Evolutionary conservation across 2,797 vertebrate genomes (phyloP).

Genomic region (Novumbra hubbsi): DNA sequence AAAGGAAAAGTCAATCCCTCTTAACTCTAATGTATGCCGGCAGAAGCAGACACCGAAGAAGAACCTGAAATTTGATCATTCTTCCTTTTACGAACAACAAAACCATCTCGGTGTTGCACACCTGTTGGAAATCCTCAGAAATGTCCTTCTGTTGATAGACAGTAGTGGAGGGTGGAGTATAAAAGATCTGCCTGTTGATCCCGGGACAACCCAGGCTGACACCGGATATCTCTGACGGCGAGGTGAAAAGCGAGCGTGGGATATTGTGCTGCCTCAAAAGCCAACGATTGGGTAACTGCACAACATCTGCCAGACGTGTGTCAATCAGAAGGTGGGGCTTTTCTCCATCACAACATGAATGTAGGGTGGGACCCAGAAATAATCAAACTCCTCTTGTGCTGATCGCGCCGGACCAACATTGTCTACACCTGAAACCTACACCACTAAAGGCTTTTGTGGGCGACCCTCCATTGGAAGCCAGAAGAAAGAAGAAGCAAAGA

Average conservation of each 20-base stretch:
- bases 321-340: conserved; percentile 13
- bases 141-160: conserved; percentile 17
- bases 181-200: conserved; percentile 17
- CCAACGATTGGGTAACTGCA: conserved; percentile 72
- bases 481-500: neutral
- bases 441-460: neutral
- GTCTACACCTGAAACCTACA: neutral
- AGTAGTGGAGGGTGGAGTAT: conserved; percentile 12
- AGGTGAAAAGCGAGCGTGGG: conserved; percentile 17
- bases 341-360: conserved; percentile 9
- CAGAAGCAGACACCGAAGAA: neutral
- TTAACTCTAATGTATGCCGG: neutral
- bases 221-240: conserved; percentile 35
- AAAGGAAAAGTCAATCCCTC: neutral
- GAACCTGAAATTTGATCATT: neutral
- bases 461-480: neutral
- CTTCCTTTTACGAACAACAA: conserved; percentile 5
- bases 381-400: neutral
- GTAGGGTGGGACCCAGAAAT: neutral
- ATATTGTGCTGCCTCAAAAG: conserved; percentile 63
- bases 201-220: conserved; percentile 24
- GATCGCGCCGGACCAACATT: neutral
- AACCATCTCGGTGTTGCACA: conserved; percentile 23
- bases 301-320: conserved; percentile 72
- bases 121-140: conserved; percentile 28